These are phyloP conservation scores for Brenthis hecate DNA, from an alignment of 2,888 invertebrate genomes.

Conservation along the genomic window DNA sequence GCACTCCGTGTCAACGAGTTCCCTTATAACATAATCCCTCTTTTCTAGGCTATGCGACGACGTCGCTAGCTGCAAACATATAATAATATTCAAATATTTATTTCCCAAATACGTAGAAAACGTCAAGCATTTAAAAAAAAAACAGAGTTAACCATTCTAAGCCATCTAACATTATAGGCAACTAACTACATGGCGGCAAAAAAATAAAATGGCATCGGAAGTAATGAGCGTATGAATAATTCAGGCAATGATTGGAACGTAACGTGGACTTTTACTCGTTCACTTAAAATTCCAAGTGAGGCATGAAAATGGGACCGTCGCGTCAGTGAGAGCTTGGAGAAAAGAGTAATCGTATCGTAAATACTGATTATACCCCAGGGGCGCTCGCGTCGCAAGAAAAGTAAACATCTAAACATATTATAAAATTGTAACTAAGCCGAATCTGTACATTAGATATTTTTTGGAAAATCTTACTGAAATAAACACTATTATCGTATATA, in stretches of 20 bases:
- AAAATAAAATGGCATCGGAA: slow-evolving; percentile 59
- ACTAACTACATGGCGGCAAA: slow-evolving; percentile 50
- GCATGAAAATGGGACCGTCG: slow-evolving; percentile 41
- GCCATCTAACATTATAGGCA: slow-evolving; percentile 45
- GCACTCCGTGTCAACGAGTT: slow-evolving; percentile 97
- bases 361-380: slow-evolving; percentile 17
- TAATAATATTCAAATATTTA: slow-evolving; percentile 27
- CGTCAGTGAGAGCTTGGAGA: slow-evolving; percentile 35
- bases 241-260: slow-evolving; percentile 58
- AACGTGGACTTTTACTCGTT: slow-evolving; percentile 63
- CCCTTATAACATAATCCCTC: slow-evolving; percentile 95
- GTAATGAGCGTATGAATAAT: slow-evolving; percentile 67
- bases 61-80: slow-evolving; percentile 70
- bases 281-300: slow-evolving; percentile 49
- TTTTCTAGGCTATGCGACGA: slow-evolving; percentile 88
- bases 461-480: too few relatives aligned
- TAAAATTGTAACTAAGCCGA: too few relatives aligned
- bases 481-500: too few relatives aligned
- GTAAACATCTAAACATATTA: background rate
- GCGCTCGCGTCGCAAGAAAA: background rate
- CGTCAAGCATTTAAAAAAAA: slow-evolving; percentile 20
- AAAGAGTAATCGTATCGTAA: slow-evolving; percentile 15
- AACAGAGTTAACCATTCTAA: slow-evolving; percentile 42
- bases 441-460: too few relatives aligned
- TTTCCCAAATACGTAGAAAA: background rate